A percentile compares a stretch with the other conserved stretches of the same genome.
Evolutionary conservation across 2,888 invertebrate genomes (phyloP).

Genomic region (Mythimna pallens): DNA sequence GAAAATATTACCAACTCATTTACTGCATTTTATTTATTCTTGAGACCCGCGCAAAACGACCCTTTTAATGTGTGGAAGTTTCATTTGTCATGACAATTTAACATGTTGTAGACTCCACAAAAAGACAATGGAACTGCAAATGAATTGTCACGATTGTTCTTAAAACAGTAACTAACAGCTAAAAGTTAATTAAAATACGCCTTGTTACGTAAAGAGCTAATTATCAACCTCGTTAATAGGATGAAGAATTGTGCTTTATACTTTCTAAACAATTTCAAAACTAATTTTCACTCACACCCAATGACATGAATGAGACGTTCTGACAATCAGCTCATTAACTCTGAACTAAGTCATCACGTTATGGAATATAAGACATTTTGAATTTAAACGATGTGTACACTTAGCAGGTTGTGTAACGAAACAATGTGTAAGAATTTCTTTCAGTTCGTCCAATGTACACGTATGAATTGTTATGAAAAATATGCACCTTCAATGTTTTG

Average conservation of each 20-base stretch:
- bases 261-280: slow-evolving; percentile 60
- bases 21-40: slow-evolving; percentile 45
- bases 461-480: slow-evolving; percentile 43
- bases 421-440: slow-evolving; percentile 39
- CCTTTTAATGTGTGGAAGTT: slow-evolving; percentile 49
- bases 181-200: slow-evolving; percentile 56
- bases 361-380: slow-evolving; percentile 6
- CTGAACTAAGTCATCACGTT: slow-evolving; percentile 27
- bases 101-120: slow-evolving; percentile 28
- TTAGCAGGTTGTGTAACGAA: slow-evolving; percentile 21
- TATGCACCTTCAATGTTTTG: slow-evolving; percentile 45
- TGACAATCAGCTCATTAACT: slow-evolving; percentile 44
- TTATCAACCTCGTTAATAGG: slow-evolving; percentile 57
- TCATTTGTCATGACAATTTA: slow-evolving; percentile 47
- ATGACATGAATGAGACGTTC: slow-evolving; percentile 47
- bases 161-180: slow-evolving; percentile 41
- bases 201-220: slow-evolving; percentile 58
- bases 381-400: slow-evolving; percentile 5
- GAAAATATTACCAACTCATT: slow-evolving; percentile 28
- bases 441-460: slow-evolving; percentile 19
- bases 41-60: slow-evolving; percentile 34
- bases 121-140: slow-evolving; percentile 48
- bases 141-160: slow-evolving; percentile 52
- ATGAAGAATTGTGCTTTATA: slow-evolving; percentile 55
- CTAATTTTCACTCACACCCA: slow-evolving; percentile 57